A percentile compares a stretch with the other conserved stretches of the same genome.
Conservation (phyloP, 2,888 invertebrate genomes). For the Cheilosia urbana region DNA sequence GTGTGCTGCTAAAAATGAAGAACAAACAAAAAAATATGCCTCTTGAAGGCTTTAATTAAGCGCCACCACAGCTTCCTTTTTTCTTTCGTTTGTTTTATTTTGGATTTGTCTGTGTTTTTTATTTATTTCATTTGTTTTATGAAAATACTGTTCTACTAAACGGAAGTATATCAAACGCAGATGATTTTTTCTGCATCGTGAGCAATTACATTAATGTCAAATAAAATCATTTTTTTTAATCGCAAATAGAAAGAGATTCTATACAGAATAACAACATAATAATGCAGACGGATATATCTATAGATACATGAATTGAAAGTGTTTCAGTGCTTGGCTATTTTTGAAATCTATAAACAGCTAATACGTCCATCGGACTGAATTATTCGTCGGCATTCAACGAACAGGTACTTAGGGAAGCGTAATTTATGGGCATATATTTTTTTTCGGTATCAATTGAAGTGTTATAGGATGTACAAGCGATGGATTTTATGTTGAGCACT, state of each 20-base stretch:
- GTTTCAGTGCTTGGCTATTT: background rate
- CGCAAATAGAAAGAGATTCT: background rate
- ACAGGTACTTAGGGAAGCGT: background rate
- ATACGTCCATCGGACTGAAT: background rate
- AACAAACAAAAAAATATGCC: constrained; percentile 10
- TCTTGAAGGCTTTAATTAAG: constrained; percentile 49
- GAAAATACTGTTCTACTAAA: background rate
- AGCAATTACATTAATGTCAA: constrained; percentile 3
- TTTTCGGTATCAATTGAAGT: constrained; percentile 2
- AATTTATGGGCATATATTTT: background rate
- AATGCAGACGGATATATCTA: background rate
- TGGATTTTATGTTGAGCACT: background rate
- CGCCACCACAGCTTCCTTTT: constrained; percentile 31
- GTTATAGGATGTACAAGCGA: constrained; percentile 8
- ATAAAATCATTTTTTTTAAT: background rate
- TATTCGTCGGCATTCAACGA: background rate
- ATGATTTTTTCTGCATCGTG: too few relatives aligned
- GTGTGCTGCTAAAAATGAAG: constrained; percentile 1
- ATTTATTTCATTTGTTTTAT: background rate
- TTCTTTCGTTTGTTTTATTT: background rate
- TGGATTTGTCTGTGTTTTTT: constrained; percentile 18
- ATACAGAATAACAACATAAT: background rate
- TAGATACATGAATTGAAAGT: background rate
- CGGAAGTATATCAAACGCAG: background rate
- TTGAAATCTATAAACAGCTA: constrained; percentile 1